These are phyloP conservation scores for Heliocidaris tuberculata DNA, from an alignment of 35 echinoderm and acorn worm genomes.

Conservation along the genomic window DNA sequence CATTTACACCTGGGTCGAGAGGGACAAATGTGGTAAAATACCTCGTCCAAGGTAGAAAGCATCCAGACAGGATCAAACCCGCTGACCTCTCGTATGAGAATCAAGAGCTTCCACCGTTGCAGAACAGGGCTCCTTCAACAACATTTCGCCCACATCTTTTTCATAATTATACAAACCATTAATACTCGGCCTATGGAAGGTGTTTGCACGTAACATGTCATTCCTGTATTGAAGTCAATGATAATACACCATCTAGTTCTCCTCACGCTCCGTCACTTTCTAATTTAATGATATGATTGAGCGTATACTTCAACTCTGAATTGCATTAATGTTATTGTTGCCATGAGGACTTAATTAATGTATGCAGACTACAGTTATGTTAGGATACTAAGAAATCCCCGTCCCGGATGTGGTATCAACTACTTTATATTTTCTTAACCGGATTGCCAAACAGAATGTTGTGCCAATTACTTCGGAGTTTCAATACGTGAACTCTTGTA, in stretches of 20 bases:
- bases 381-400: not conserved
- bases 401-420: not conserved
- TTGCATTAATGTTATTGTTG: not conserved
- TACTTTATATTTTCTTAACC: not conserved
- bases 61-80: too few relatives aligned
- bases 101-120: too few relatives aligned
- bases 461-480: not conserved
- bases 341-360: not conserved
- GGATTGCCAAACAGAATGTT: not conserved
- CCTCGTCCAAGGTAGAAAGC: too few relatives aligned
- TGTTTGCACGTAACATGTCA: too few relatives aligned
- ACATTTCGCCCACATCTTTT: too few relatives aligned
- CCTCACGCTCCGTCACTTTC: not conserved
- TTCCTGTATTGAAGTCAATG: not conserved
- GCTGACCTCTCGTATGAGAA: too few relatives aligned
- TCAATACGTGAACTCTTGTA: not conserved
- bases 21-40: too few relatives aligned
- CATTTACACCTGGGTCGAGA: too few relatives aligned
- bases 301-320: not conserved
- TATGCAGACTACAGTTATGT: not conserved
- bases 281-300: not conserved
- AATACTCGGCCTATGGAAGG: too few relatives aligned
- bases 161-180: too few relatives aligned
- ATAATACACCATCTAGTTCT: not conserved
- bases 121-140: too few relatives aligned